Evolutionary conservation across 2,797 vertebrate species (phyloP), one percentile per base, ranked within the genome.

Genomic region (Clamator glandarius): DNA sequence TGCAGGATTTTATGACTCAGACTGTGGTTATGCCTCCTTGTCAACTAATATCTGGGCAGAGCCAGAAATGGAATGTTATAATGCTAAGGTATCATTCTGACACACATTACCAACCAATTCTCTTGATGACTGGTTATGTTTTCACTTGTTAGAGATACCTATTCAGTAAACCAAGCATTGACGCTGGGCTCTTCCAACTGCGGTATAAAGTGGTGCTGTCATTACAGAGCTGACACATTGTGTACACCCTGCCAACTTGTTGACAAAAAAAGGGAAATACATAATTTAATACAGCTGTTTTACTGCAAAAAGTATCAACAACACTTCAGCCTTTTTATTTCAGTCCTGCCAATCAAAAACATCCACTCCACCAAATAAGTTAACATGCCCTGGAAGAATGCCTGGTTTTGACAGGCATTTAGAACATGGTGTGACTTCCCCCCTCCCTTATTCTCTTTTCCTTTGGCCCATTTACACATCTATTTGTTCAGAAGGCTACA

Each of bases 301-400:
- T 62, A 90, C 64, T 87, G 94, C 87, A 96, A 93, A 96, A 94
- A 93, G 52, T 83, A 87, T 70, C 80, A 94, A 69, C 90, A 90
- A 82, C 82, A 89, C 59, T 95, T 96, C 74, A 92, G 69, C 59
- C 41, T 90, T 87, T 90, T 96, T 93, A 92, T 95, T 96, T 95
- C 90, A 95, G 62, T 88, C 81, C 89, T 89, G 80, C 84, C 89
- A 96, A 78, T 96, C 90, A 93, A 81, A 89, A 70, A 72, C 78
- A 75, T 94, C 77, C 86, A 90, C 79, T 95, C 67, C 46, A 94
- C 24, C 72, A 84, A 88, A 62, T 28, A 78, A 86, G 46, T 73
- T 96, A 90, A 93, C 94, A 87, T 94, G 87, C 85, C 87, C 72
- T 70, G 55, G 66, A 96, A 96, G 85, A 97, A 95, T 81, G 96